phyloP scores from a whole-genome alignment of 2,113 vertebrate species.

The Sceloporus undulatus region DNA sequence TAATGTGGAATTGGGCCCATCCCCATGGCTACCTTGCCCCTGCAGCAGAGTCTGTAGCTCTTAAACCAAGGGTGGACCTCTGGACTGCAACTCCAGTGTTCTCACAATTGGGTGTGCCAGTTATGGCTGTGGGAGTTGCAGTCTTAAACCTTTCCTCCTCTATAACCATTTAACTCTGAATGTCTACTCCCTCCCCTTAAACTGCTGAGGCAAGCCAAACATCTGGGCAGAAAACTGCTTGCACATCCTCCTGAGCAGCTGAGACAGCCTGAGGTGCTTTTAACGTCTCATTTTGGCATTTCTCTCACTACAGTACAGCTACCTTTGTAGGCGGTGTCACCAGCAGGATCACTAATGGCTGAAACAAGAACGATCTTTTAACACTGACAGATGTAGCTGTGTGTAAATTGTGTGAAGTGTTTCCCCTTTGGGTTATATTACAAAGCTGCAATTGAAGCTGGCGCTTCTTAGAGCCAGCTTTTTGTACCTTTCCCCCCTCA shows the following conservation, averaged over 20 bases:
- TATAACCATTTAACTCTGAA: neutral
- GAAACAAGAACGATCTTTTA: neutral
- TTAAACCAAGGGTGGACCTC: no score
- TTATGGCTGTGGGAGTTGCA: no score
- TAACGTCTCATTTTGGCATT: neutral
- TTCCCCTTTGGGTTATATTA: slow-evolving; percentile 34
- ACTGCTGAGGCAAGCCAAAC: neutral
- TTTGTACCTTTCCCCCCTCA: neutral
- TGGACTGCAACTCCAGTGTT: no score
- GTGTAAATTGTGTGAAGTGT: slow-evolving; percentile 5
- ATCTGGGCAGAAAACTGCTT: neutral
- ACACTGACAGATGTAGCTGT: slow-evolving; percentile 25
- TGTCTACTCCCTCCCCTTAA: no score
- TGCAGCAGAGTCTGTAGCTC: no score
- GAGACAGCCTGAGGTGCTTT: slow-evolving; percentile 7
- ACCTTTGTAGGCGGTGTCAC: neutral
- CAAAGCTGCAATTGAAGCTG: neutral
- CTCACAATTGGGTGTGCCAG: no score
- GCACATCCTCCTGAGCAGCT: neutral
- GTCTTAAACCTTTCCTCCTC: no score
- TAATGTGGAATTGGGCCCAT: no score
- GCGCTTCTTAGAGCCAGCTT: slow-evolving; percentile 19
- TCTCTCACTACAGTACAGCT: slow-evolving; percentile 13
- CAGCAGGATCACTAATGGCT: slow-evolving; percentile 25
- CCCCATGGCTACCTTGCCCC: no score